Conservation (phyloP, 2,888 invertebrate genomes). For the Microchrysa polita region DNA sequence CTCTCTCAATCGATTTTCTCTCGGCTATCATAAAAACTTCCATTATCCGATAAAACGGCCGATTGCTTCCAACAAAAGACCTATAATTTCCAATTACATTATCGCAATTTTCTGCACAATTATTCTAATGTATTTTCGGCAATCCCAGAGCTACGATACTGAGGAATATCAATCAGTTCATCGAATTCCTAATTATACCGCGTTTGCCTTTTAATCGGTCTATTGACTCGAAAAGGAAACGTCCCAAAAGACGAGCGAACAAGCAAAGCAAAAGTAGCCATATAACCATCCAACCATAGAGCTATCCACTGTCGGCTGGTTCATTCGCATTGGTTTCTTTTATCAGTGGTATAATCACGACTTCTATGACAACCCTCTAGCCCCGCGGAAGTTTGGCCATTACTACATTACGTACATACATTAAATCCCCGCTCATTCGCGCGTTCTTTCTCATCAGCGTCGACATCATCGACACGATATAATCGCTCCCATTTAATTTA, state of each 20-base stretch:
- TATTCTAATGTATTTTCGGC: neutral
- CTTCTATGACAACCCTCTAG: neutral
- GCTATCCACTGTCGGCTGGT: neutral
- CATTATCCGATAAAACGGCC: too few species aligned
- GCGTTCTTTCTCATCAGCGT: slow-evolving; percentile 8
- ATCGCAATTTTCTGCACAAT: neutral
- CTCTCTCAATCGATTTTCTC: too few species aligned
- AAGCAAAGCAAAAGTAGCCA: too few species aligned
- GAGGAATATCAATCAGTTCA: slow-evolving; percentile 2
- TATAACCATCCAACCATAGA: slow-evolving; percentile 14
- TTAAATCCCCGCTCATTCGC: neutral
- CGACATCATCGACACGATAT: slow-evolving; percentile 33
- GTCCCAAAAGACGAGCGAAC: too few species aligned
- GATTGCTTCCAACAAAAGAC: too few species aligned
- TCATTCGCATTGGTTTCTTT: slow-evolving; percentile 5
- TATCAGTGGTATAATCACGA: slow-evolving; percentile 34
- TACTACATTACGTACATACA: too few species aligned
- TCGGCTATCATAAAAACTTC: too few species aligned
- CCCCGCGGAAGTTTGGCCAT: too few species aligned
- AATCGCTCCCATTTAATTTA: slow-evolving; percentile 43
- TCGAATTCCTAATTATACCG: slow-evolving; percentile 14
- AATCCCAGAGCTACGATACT: neutral
- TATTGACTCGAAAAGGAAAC: slow-evolving; percentile 5
- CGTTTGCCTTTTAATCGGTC: neutral
- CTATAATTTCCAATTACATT: too few species aligned